Conservation (phyloP, 2,888 invertebrate species). For the Zeuzera pyrina region DNA sequence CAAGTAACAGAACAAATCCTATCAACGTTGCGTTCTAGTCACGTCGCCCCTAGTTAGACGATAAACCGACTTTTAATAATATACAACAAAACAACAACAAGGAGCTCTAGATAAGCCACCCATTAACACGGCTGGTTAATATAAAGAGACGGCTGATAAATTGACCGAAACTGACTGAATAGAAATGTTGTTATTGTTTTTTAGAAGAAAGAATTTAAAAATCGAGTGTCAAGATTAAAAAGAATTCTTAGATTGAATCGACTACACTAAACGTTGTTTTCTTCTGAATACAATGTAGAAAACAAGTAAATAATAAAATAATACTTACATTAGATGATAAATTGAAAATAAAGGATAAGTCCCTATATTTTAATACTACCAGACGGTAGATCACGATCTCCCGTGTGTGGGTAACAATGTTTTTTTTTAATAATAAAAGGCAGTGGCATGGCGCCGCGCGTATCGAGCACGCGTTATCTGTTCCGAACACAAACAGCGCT, state of each 20-base stretch:
- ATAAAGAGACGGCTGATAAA: constrained; percentile 48
- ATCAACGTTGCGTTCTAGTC: constrained; percentile 17
- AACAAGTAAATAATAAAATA: no score
- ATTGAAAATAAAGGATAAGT: no score
- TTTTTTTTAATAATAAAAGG: constrained; percentile 43
- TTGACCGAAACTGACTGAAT: constrained; percentile 33
- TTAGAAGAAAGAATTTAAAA: no score
- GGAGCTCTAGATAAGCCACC: constrained; percentile 43
- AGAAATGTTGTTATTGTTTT: no score
- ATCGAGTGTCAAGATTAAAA: no score
- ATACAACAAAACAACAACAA: constrained; percentile 48
- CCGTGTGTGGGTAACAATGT: constrained; percentile 23
- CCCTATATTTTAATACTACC: constrained; percentile 27
- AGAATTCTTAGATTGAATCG: no score
- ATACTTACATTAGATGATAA: no score
- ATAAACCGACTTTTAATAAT: constrained; percentile 52
- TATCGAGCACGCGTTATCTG: constrained; percentile 64
- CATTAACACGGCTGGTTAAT: constrained; percentile 60
- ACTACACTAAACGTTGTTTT: no score
- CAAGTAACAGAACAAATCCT: constrained; percentile 22
- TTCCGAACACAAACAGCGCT: constrained; percentile 64
- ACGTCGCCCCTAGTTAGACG: constrained; percentile 40
- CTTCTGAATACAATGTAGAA: no score
- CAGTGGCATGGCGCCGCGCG: constrained; percentile 68
- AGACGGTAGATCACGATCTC: constrained; percentile 41